Percentiles rank a stretch among this genome's conserved stretches.
Conservation (phyloP, 2,888 invertebrate genomes). For the Lordiphosa andalusiaca region DNA sequence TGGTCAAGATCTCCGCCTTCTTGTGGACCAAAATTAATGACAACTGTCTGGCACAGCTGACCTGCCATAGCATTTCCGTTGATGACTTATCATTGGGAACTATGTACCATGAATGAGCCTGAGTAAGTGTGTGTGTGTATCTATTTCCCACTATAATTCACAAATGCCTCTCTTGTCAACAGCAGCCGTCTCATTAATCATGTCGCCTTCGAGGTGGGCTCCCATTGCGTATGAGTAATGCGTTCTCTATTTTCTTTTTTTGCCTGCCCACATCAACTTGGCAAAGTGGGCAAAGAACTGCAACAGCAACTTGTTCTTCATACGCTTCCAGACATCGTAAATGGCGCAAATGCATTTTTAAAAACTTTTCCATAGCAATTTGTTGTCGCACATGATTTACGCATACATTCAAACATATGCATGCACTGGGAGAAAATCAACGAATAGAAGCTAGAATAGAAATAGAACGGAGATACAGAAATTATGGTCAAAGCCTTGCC, state of each 20-base stretch:
- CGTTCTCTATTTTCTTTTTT: constrained; percentile 29
- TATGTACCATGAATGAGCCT: constrained; percentile 7
- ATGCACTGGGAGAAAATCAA: constrained; percentile 1
- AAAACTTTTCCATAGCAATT: constrained; percentile 62
- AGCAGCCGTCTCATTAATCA: constrained; percentile 61
- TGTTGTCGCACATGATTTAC: constrained; percentile 57
- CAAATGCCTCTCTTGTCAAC: constrained; percentile 63
- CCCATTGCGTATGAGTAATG: constrained; percentile 65
- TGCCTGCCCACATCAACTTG: constrained; percentile 6
- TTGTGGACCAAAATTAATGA: constrained; percentile 67
- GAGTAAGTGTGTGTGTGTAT: neutral
- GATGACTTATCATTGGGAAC: constrained; percentile 68
- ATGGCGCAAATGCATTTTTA: constrained; percentile 57
- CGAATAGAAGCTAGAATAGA: neutral
- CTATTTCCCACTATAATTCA: constrained; percentile 67
- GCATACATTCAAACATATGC: constrained; percentile 23
- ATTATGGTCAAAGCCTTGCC: too few relatives aligned
- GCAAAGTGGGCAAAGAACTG: constrained; percentile 19
- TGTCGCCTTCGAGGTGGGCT: constrained; percentile 29
- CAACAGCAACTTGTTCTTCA: constrained; percentile 8
- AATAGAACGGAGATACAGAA: too few relatives aligned
- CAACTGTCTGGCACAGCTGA: constrained; percentile 67
- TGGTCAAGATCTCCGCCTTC: constrained; percentile 33
- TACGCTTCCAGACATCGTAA: constrained; percentile 25
- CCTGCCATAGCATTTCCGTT: constrained; percentile 37